These are phyloP conservation scores for Drosophila cracens DNA, from an alignment of 2,888 invertebrate genomes.

Conservation along the genomic window DNA sequence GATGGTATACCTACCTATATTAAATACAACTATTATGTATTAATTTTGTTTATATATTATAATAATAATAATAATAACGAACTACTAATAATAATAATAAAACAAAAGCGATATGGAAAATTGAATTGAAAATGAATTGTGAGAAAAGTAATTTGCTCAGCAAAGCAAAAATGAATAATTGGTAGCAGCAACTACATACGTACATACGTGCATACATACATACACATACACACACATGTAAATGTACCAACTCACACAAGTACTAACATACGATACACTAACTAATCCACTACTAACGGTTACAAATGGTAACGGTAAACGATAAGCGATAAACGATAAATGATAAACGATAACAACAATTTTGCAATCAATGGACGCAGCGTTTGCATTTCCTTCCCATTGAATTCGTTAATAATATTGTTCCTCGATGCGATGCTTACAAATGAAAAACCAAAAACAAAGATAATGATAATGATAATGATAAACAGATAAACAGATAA, in stretches of 20 bases:
- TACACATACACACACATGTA: not conserved
- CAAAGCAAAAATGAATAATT: constrained; percentile 12
- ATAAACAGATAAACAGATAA: not conserved
- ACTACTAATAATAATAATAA: constrained; percentile 16
- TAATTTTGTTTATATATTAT: constrained; percentile 46
- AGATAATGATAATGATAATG: not conserved
- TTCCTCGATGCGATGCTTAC: constrained; percentile 77
- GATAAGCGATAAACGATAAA: constrained; percentile 14
- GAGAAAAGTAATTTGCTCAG: constrained; percentile 40
- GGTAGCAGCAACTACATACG: constrained; percentile 27
- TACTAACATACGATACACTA: constrained; percentile 9
- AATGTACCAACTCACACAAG: constrained; percentile 1
- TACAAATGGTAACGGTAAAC: constrained; percentile 29
- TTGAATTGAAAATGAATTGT: constrained; percentile 23
- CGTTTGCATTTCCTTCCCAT: constrained; percentile 38
- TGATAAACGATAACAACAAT: constrained; percentile 23
- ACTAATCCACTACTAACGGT: constrained; percentile 41
- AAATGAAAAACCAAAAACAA: constrained; percentile 19
- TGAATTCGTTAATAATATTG: constrained; percentile 66
- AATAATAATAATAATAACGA: constrained; percentile 30
- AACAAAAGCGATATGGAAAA: constrained; percentile 10
- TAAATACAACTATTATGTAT: constrained; percentile 43
- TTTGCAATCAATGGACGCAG: constrained; percentile 11
- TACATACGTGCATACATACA: constrained; percentile 4
- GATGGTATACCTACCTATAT: constrained; percentile 38